These are phyloP conservation scores for Anisognathus igniventris DNA, from an alignment of 2,797 vertebrate species.

Conservation along the genomic window DNA sequence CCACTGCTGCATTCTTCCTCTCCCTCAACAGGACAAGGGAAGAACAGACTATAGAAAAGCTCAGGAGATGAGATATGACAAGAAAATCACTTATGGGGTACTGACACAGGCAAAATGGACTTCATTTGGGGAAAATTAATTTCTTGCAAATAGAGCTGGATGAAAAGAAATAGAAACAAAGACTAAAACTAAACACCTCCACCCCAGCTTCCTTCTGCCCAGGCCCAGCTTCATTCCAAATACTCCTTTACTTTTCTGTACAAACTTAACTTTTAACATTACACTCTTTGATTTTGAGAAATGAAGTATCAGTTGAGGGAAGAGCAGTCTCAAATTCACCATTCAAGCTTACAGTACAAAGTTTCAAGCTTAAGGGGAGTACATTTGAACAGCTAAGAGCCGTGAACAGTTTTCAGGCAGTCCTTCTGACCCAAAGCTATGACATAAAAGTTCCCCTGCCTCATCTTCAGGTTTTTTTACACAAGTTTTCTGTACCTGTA, in stretches of 20 bases:
- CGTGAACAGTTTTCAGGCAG: rapidly evolving
- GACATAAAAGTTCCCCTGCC: background rate
- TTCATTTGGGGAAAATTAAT: background rate
- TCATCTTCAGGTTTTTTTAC: background rate
- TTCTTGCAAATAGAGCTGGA: background rate
- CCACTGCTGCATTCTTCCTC: background rate
- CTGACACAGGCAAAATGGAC: rapidly evolving
- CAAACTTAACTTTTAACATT: background rate
- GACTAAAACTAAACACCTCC: background rate
- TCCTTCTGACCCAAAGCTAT: background rate
- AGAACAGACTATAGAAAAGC: background rate
- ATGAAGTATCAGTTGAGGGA: background rate
- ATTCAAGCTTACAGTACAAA: background rate
- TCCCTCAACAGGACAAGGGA: background rate
- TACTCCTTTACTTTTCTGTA: background rate
- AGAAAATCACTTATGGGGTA: background rate
- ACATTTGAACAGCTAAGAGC: background rate
- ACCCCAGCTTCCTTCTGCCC: background rate
- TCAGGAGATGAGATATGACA: background rate
- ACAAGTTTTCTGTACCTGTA: background rate
- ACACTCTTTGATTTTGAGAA: background rate
- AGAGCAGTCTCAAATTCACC: background rate
- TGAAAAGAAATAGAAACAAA: background rate
- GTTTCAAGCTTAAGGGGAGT: background rate
- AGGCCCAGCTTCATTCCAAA: background rate